Base-by-base conservation (phyloP, 2,888 invertebrate genomes). In the Hydrotaea cyrtoneurina region DNA sequence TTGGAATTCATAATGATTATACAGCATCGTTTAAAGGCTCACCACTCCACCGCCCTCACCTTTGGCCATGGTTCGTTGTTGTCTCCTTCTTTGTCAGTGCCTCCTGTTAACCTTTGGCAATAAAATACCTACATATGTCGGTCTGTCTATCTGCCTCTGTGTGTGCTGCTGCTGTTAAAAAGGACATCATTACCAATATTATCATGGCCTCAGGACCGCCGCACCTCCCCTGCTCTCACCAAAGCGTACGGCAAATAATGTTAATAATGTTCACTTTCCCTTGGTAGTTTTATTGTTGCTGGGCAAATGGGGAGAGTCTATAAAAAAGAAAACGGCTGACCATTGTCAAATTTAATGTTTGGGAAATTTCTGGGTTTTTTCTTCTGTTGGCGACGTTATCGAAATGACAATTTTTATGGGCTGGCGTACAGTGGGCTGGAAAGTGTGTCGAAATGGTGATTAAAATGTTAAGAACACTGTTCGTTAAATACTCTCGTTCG, bases 261-360 rank as follows among this genome's bases (percentile, higher is more conserved):
- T 89, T 88, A 90, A 90, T 90, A 90, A 90, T 89, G 90, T 87
- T 74, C 75, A 83, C 78, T 76, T 80, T 21, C 75, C 66, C 66
- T 46, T 74, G 57, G 73, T 75, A 23, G 26, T 26, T 59, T 59
- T 13, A 2, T 59, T 26, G 59, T 10, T 11, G 26, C 2, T 21
- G 21, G 53, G 17, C 21, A 57, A 4, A 43, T 21, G 43, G 36
- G 39, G 17, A 15, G 66, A 66, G 69, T 66, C 87, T 87, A 86
- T 86, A 86, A 87, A 86, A 86, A n/a, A n/a, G n/a, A n/a, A n/a
- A 84, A 85, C 82, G 69, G 77, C 85, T 86, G 86, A 80, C 85
- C 87, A 83, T 85, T 87, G 85, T 80, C 86, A 85, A 79, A 83
- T 71, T 39, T 78, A 81, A 69, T 81, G 72, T 83, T 81, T 50